Conservation (phyloP, 2,888 invertebrate species). For the Meta bourneti region DNA sequence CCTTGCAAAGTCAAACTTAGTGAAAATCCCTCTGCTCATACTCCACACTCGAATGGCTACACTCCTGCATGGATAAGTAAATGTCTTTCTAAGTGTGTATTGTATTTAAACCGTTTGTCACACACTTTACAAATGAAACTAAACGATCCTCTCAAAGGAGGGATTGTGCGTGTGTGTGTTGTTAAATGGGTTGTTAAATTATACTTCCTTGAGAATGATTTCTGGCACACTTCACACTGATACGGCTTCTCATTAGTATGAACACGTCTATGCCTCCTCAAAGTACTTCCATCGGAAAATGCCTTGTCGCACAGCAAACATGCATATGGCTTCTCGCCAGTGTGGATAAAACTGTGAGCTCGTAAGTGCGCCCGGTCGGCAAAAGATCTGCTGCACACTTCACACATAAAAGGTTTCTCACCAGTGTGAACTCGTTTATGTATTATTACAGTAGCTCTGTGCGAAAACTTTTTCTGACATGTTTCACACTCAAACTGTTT, state of each 20-base stretch:
- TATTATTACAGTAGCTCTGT: neutral
- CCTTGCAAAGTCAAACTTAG: no score
- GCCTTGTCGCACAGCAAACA: slow-evolving; percentile 11
- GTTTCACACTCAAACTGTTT: neutral
- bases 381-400: slow-evolving; percentile 5
- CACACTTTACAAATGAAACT: no score
- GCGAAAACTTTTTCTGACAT: neutral
- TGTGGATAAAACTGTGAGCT: neutral
- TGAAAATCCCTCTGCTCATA: neutral
- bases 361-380: neutral
- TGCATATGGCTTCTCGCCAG: neutral
- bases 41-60: neutral
- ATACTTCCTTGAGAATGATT: neutral
- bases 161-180: no score
- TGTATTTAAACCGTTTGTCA: no score
- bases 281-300: neutral
- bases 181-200: neutral
- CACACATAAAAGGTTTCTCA: slow-evolving; percentile 6
- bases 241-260: slow-evolving; percentile 20
- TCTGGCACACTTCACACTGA: slow-evolving; percentile 12
- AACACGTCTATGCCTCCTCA: neutral
- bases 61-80: neutral
- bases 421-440: slow-evolving; percentile 6
- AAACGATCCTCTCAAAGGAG: no score
- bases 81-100: neutral